A percentile compares a stretch with the other conserved stretches of the same genome.
phyloP scores from a whole-genome alignment of 1,140 invertebrate genomes.

The Aphis craccivora region DNA sequence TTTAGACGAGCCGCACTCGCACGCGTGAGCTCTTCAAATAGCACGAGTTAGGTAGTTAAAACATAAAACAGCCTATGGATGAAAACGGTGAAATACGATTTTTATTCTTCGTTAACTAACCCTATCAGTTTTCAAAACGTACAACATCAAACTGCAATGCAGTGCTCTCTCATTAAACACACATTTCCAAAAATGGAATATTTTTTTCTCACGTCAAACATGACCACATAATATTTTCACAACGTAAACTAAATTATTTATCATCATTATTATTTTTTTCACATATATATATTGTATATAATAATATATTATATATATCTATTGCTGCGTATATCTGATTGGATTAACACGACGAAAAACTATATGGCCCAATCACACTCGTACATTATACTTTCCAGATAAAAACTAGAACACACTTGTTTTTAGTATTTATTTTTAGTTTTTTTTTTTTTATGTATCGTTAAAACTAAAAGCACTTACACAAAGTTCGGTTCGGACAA shows the following conservation, averaged over 20 bases:
- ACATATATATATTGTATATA: not conserved
- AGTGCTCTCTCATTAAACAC: not conserved
- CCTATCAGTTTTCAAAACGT: not conserved
- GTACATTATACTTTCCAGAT: not conserved
- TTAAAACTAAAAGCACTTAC: conserved; percentile 36
- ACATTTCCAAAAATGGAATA: not conserved
- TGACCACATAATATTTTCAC: not conserved
- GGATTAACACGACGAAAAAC: not conserved
- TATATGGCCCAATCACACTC: not conserved
- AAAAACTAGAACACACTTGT: not conserved
- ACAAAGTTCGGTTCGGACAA: conserved; percentile 16
- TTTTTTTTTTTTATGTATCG: conserved; percentile 17
- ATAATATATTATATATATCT: not conserved
- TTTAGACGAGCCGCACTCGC: not conserved
- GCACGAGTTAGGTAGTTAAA: not conserved
- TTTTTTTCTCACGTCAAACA: not conserved
- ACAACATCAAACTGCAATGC: not conserved
- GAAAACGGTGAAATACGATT: not conserved
- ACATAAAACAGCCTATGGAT: not conserved
- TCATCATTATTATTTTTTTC: no score
- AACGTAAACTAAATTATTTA: no score
- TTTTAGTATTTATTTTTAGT: not conserved
- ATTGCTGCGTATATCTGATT: not conserved
- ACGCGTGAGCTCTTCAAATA: not conserved
- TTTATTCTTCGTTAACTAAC: not conserved